Evolutionary conservation across 2,797 vertebrate species (phyloP), one percentile per base, ranked within the genome.

Genomic region (Neostethus bicornis): DNA sequence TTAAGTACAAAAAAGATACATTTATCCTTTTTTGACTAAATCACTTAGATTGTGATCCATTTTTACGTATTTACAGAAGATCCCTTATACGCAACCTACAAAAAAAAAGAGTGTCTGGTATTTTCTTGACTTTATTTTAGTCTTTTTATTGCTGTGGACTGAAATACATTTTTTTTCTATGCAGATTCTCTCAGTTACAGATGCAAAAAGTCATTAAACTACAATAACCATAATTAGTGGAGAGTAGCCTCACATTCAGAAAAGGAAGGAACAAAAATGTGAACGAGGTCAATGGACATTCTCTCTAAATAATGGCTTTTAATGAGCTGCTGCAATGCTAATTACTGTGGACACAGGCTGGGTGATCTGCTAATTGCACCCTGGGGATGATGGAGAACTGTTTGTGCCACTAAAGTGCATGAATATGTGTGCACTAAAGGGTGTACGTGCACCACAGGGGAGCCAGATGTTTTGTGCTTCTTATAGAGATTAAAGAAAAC

Each of bases 321-420:
- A 86, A 87, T 86, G 66, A 89, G 70, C 24, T 29, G 25, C 60
- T 44, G 55, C 66, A 51, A 39, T 71, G 70, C 73, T 83, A 79
- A 86, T 90, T 84, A 79, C 55, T 66, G 53, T 25, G 43, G 48
- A 54, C 63, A 66, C 34, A 50, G 62, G 47, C 65, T 62, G 53
- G 35, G 39, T 73, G 51, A 79, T 71, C 62, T 77, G 55, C 70
- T 71, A 65, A 80, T 77, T 79, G 41, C 50, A 61, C 67, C 74
- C 67, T 7, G 42, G 54, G 65, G 60, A 46, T 37, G 48, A 44
- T 23, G 14, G 52, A 48, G 57, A 28, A n/a, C 17, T 38, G 48
- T 48, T 34, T 47, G 48, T 45, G 50, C 28, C 3, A n/a, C 28
- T 28, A 8, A 2, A 16, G 26, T 51, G 28, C 17, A n/a, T 24